Evolutionary conservation across 2,797 vertebrate species (phyloP), one percentile per base, ranked within the genome.

Genomic region (Lepus townsendii): DNA sequence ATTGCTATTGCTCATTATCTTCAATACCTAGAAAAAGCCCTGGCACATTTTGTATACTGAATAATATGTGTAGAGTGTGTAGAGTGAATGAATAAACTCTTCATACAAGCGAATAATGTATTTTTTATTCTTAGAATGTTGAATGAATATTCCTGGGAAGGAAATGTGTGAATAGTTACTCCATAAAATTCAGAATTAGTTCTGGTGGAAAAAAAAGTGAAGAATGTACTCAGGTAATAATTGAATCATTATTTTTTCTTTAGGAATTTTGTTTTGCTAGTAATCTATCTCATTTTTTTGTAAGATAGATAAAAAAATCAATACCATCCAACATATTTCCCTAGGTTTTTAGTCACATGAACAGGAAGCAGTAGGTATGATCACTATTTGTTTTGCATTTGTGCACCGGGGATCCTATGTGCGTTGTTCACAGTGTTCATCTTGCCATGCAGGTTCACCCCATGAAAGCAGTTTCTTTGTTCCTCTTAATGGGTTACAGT

Each of bases 401-500:
- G 69, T 86, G 50, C 3, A 0, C 38, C 71, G 60, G 22, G 87
- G 82, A 88, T 26, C 19, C 17, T 57, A 11, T 63, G 11, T 32
- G 38, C 5, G 5, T 30, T 68, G 32, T 93, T 80, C 27, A 26
- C 1, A 0, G 12, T 7, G 0, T 38, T 88, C 26, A 22, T 86
- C 32, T 57, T 90, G 26, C 35, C 4, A 52, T 0, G 19, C 47
- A 86, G 38, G 20, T 54, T 79, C 62, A 65, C 60, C 47, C 90
- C 42, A 78, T 79, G 89, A 78, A 60, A 76, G 78, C 26, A 32
- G 62, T 94, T 97, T 95, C 30, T 22, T 27, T 92, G 92, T 60
- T 69, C 19, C 92, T 94, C 87, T 95, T 93, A 94, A 35, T 7
- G 71, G 50, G 5, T 88, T 97, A 72, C 72, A 76, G 93, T 94